Percentiles rank a stretch among this genome's conserved stretches.
These are phyloP conservation scores for Microtus oregoni DNA, from an alignment of 2,113 vertebrate genomes.

Conservation along the genomic window DNA sequence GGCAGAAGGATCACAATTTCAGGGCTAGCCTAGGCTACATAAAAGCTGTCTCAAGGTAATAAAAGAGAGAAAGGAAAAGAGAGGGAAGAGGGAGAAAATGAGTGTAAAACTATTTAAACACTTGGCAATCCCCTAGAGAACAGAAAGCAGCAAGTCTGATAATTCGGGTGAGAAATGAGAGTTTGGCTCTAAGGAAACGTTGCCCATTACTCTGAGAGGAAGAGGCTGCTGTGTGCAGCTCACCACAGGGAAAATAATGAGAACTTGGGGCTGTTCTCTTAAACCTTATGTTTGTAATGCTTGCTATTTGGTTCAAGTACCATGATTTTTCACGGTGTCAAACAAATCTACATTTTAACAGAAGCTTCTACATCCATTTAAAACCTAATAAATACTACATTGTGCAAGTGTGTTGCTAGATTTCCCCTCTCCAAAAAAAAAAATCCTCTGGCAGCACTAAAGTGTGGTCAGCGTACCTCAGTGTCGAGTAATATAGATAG, in stretches of 20 bases:
- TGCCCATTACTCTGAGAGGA: not conserved
- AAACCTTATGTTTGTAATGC: conserved; percentile 49
- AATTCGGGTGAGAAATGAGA: not conserved
- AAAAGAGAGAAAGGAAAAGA: not conserved
- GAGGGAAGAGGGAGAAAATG: not conserved
- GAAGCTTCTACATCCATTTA: conserved; percentile 24
- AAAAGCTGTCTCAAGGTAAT: not conserved
- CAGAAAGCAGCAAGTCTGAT: not conserved
- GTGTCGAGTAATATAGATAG: not conserved
- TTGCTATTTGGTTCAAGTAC: conserved; percentile 57
- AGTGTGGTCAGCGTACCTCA: not conserved
- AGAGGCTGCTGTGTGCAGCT: not conserved
- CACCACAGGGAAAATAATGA: not conserved
- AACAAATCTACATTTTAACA: conserved; percentile 25
- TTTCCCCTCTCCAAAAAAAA: not conserved
- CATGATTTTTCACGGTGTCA: conserved; percentile 40
- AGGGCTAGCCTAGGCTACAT: not conserved
- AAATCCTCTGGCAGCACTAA: not conserved
- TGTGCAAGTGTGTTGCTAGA: not conserved
- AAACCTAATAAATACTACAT: conserved; percentile 5
- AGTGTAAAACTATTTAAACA: not conserved
- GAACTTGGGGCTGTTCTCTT: not conserved
- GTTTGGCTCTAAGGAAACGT: not conserved
- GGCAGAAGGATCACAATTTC: not conserved
- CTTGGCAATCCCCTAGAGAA: not conserved